Evolutionary conservation across 2,113 vertebrate genomes (phyloP), one percentile per base, ranked within the genome.

Genomic region (Rostratula benghalensis): DNA sequence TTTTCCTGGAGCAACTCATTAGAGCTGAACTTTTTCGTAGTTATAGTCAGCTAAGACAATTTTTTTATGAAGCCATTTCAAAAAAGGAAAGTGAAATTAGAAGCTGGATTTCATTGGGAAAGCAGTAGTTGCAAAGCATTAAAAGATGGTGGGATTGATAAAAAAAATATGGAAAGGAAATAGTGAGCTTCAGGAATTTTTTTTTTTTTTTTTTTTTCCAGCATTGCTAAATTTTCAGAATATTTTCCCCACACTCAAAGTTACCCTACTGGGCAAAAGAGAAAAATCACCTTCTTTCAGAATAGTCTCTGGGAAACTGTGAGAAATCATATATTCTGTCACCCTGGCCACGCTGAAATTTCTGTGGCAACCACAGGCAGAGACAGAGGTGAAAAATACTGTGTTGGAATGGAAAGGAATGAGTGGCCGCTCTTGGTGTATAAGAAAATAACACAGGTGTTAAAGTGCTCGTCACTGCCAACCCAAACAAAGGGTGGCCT

Each of bases 401-500:
- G 53, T 12, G 28, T 27, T 84, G 57, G 28, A 84, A 28, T 89
- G 77, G 73, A 95, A 88, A 90, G 35, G 45, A 92, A 87, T 71
- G 80, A 92, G 43, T 2, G 17, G 56, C 53, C 92, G 86, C 56
- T 94, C 73, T 82, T 6, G 6, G 39, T 18, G 28, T 64, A 15
- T 41, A 78, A 89, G 79, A 90, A 96, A 93, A 93, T 85, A 93
- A 60, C n/a, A 43, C 80, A 95, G 89, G 96, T 94, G 95, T 82
- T 61, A 79, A 93, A 93, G 86, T 84, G 45, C 53, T 80, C n/a
- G 87, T 57, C 74, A 28, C 39, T 73, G 95, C 96, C 96, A 97
- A 96, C 54, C 61, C 77, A 96, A 96, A 96, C 77, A 96, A 94
- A 87, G 50, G 31, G 77, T 87, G 87, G 80, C 83, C 81, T 95